Conservation (phyloP, 2,113 vertebrate genomes). For the Phasianus colchicus region DNA sequence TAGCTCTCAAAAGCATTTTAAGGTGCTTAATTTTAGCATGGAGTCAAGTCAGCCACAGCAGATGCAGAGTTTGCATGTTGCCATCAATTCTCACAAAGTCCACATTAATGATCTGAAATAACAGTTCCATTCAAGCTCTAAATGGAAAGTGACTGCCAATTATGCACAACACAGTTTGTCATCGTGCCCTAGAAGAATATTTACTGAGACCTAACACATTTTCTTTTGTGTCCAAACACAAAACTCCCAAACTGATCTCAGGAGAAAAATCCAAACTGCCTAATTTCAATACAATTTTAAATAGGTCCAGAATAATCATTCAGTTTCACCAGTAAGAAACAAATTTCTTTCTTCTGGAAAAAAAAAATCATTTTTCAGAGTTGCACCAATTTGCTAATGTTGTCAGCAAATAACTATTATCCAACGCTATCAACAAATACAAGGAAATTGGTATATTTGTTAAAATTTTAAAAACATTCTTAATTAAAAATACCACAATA, state of each 20-base stretch:
- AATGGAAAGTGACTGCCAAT: background rate
- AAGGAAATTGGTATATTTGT: background rate
- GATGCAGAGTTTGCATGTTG: background rate
- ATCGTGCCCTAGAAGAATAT: background rate
- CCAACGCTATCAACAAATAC: background rate
- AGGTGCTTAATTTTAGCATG: background rate
- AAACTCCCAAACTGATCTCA: background rate
- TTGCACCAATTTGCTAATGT: background rate
- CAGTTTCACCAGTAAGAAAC: background rate
- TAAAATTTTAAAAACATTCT: background rate
- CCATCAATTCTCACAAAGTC: background rate
- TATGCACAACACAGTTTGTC: background rate
- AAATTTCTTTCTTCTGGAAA: background rate
- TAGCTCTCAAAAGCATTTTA: background rate
- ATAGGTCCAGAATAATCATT: background rate
- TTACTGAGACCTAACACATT: background rate
- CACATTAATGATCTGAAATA: background rate
- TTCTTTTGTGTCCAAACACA: background rate
- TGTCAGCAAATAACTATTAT: background rate
- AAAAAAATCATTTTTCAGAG: background rate
- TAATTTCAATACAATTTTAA: background rate
- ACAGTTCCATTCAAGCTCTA: background rate
- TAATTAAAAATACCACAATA: background rate
- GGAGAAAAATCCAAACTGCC: background rate
- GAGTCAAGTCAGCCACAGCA: background rate